Base-by-base conservation (phyloP, 2,888 invertebrate species). In the Charanyca ferruginea region DNA sequence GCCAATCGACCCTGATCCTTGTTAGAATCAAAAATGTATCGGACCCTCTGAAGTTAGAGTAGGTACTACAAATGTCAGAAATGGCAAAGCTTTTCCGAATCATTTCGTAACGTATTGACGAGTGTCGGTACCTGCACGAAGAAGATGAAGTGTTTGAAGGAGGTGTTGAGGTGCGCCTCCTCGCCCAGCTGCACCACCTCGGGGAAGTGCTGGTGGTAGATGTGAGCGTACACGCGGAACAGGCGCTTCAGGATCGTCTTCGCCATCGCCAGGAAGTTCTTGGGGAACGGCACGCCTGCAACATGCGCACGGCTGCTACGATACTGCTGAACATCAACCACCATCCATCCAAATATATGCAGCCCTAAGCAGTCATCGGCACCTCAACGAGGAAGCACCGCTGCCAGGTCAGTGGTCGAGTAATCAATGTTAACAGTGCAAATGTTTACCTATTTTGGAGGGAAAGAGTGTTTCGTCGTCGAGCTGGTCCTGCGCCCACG, bases 71-170 rank as follows among this genome's bases (percentile, higher is more conserved):
- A 32, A 32, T 11, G 32, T 9, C 32, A 11, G 32, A 7, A 32
- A 8, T 11, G 6, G 32, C 7, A 32, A 32, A 32, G 1, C 32
- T 9, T 32, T 32, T 32, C 11, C 32, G 9, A 9, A 2, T 11
- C 32, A 32, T 32, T 9, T 32, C 11, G 9, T 32, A 32, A 28
- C 8, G 28, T 28, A 8, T 28, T 8, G 28, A 2, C 2, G 28
- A 28, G 35, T 35, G 13, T 7, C 9, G 8, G 23, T 49, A 97
- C 98, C 96, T 98, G 98, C 74, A 99, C 98, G 90, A 99, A 99
- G 96, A 99, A 99, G 90, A 99, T 99, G 93, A 99, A 99, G 96
- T 99, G 99, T 92, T 99, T 99, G 96, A 99, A 99, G 83, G 99
- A 99, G 71, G 99, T 99, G 95, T 99, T 99, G 84, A 99, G 97